Base-by-base conservation (phyloP, 2,888 invertebrate species). In the Rotaria socialis region DNA sequence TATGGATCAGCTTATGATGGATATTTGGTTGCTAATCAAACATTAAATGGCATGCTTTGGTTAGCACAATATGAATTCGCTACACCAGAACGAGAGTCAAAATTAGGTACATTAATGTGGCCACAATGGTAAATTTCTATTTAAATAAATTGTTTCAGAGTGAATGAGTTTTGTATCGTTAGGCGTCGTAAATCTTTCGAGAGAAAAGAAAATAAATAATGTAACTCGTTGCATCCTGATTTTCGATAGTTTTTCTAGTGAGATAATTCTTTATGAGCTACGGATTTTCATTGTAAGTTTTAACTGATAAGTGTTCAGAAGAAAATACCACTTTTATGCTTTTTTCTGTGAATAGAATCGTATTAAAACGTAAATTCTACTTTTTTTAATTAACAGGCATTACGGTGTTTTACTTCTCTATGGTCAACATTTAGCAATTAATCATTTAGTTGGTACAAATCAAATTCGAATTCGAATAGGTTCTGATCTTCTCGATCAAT, bases 31-130 rank as follows among this genome's bases (percentile, higher is more conserved):
- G 85, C 86, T 56, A 85, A 86, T 84, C 47, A 60, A 52, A 86
- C 86, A 35, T 60, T 86, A 24, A 27, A 84, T n/a, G 84, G 84
- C 24, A 86, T 86, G 86, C 58, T 60, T 35, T 86, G 84, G 58
- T 74, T 86, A 58, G 86, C 86, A n/a, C 50, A 67, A 58, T 55
- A 86, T 41, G 86, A 86, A 50, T 86, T 86, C 84, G 84, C 86
- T 8, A 35, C 43, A 55, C 84, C 86, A 6, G 86, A 86, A 56
- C 27, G 86, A 55, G 56, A 86, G 55, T 84, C 84, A 11, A 67
- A 67, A 67, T 67, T 67, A 16, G 67, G 67, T 1, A 67, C 67
- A 35, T 35, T 67, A 67, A 67, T 67, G 67, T 67, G 67, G 67
- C 67, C 67, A 35, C 35, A 67, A 67, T 85, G 86, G 67, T 67